A percentile compares a stretch with the other conserved stretches of the same genome.
phyloP scores from a whole-genome alignment of 2,888 invertebrate genomes.

The Amiota communis region DNA sequence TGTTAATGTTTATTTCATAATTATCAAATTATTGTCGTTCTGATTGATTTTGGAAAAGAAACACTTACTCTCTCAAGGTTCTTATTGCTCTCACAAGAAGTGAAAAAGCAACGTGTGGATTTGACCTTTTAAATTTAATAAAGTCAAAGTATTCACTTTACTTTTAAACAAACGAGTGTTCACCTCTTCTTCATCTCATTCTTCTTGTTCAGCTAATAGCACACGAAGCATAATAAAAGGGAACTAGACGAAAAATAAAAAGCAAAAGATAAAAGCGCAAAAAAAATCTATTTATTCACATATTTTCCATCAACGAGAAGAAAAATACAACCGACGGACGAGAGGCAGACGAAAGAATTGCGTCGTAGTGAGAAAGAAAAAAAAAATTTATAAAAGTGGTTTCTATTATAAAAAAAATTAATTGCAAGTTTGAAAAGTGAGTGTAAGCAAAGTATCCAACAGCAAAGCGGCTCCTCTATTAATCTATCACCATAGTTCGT shows the following conservation, averaged over 20 bases:
- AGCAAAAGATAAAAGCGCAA: slow-evolving; percentile 56
- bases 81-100: no score
- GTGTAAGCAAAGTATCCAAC: slow-evolving; percentile 47
- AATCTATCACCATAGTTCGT: neutral
- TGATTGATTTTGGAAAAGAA: no score
- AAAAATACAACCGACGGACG: slow-evolving; percentile 37
- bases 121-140: no score
- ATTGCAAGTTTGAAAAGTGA: slow-evolving; percentile 25
- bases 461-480: slow-evolving; percentile 22
- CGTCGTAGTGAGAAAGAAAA: slow-evolving; percentile 4
- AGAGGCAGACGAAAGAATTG: neutral
- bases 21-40: no score
- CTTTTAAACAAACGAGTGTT: no score
- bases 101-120: no score
- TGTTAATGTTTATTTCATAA: no score
- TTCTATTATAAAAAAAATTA: slow-evolving; percentile 35
- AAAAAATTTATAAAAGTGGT: neutral
- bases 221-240: slow-evolving; percentile 36
- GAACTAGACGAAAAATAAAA: slow-evolving; percentile 45
- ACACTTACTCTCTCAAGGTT: no score
- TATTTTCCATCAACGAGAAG: slow-evolving; percentile 43
- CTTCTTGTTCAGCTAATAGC: slow-evolving; percentile 13
- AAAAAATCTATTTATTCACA: slow-evolving; percentile 59
- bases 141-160: no score
- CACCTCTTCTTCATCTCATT: no score